Evolutionary conservation across 2,888 invertebrate genomes (phyloP), one percentile per base, ranked within the genome.

Genomic region (Gari tellinella): DNA sequence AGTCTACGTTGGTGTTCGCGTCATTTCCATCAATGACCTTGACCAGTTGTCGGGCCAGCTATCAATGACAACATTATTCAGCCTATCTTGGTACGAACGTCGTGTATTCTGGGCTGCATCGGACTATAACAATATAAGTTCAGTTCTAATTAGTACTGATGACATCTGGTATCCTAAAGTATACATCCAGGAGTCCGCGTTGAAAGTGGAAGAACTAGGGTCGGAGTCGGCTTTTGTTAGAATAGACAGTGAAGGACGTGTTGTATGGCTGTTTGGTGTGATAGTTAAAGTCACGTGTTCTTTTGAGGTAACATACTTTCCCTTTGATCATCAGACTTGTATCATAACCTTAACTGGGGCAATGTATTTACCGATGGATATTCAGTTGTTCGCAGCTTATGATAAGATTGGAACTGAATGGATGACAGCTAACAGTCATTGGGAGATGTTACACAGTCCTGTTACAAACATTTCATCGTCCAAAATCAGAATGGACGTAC

Each of bases 1-100:
- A 23, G 40, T 66, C 2, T 2, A 43, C 25, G 8, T 66, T 8
- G 26, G 37, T 1, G 38, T 58, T n/a, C 19, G 3, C 12, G 31
- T 46, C 26, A 38, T 48, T 17, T 51, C 43, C 12, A 46, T 66
- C 14, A 66, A 58, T 37, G 40, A 53, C 21, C 60, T 66, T 21
- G 53, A 66, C 26, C 58, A 66, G 40, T 52, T 60, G 21, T 60
- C 66, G 1, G 60, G 66, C 8, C 52, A 60, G 46, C 56, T 66
- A 7, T 43, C 60, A 2, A 12, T 66, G 1, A 25, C 49, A 14
- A 41, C 46, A 31, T 10, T 31, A 3, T 58, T 60, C 38, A 38
- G 14, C 7, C 31, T 66, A 1, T 5, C 26, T 37, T 66, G 66
- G 67, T 21, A 8, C 4, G 67, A 67, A 5, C 40, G 31, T 0